Conservation (phyloP, 2,888 invertebrate genomes). For the Abrostola triplasia region DNA sequence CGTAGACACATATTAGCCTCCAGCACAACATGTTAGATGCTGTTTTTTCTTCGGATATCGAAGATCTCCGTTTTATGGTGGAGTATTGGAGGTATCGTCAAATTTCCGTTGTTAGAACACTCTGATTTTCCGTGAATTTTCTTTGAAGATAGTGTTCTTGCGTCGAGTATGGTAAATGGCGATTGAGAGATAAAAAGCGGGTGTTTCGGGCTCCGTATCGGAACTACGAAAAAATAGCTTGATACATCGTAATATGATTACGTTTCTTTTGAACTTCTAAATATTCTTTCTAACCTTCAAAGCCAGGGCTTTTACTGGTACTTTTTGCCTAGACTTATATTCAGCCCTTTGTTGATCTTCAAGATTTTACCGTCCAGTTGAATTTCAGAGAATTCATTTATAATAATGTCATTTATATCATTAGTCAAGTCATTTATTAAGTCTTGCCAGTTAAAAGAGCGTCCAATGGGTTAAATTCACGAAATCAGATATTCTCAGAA, state of each 20-base stretch:
- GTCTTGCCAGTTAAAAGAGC: too few species aligned
- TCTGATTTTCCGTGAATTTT: conserved; percentile 37
- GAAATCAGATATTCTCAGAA: too few species aligned
- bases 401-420: too few species aligned
- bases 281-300: background rate
- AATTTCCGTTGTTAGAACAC: conserved; percentile 29
- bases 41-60: conserved; percentile 54
- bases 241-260: conserved; percentile 22
- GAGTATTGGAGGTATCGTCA: conserved; percentile 32
- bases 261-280: conserved; percentile 12
- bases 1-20: conserved; percentile 50
- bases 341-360: background rate
- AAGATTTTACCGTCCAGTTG: too few species aligned
- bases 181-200: conserved; percentile 38
- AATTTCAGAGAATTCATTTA: too few species aligned
- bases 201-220: conserved; percentile 12
- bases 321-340: background rate
- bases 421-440: too few species aligned
- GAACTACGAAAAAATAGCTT: conserved; percentile 30
- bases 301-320: background rate
- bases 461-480: too few species aligned
- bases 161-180: conserved; percentile 33
- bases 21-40: conserved; percentile 43
- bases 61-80: conserved; percentile 51
- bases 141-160: conserved; percentile 30